A percentile compares a stretch with the other conserved stretches of the same genome.
Conservation (phyloP, 2,113 vertebrate species). For the Passer domesticus region DNA sequence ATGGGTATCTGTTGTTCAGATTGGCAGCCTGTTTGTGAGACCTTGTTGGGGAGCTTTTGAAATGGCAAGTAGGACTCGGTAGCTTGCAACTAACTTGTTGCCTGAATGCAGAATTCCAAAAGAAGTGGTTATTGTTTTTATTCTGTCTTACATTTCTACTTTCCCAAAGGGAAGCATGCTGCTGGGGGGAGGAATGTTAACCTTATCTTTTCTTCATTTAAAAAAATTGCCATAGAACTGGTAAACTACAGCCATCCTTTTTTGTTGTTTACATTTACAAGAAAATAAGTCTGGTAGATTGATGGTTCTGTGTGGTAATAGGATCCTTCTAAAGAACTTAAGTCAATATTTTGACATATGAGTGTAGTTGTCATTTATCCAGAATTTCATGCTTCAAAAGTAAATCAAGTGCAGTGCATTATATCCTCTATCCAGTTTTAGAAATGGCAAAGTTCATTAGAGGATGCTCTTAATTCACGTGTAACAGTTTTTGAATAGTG, state of each 20-base stretch:
- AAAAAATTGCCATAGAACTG: not conserved
- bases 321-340: not conserved
- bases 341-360: not conserved
- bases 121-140: not conserved
- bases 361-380: not conserved
- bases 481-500: not conserved
- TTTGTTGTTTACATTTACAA: not conserved
- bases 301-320: not conserved
- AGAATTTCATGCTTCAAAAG: not conserved
- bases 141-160: not conserved
- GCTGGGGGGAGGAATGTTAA: not conserved
- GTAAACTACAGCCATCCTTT: not conserved
- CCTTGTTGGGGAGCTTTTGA: not conserved
- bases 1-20: not conserved
- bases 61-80: not conserved
- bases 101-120: not conserved
- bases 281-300: not conserved
- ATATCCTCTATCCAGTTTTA: not conserved
- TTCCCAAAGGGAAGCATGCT: not conserved
- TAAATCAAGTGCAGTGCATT: not conserved
- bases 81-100: not conserved
- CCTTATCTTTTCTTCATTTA: not conserved
- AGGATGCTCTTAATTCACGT: not conserved
- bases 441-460: not conserved
- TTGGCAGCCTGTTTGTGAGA: not conserved